Evolutionary conservation across 1,140 invertebrate species (phyloP).

Genomic region (Asobara japonica): DNA sequence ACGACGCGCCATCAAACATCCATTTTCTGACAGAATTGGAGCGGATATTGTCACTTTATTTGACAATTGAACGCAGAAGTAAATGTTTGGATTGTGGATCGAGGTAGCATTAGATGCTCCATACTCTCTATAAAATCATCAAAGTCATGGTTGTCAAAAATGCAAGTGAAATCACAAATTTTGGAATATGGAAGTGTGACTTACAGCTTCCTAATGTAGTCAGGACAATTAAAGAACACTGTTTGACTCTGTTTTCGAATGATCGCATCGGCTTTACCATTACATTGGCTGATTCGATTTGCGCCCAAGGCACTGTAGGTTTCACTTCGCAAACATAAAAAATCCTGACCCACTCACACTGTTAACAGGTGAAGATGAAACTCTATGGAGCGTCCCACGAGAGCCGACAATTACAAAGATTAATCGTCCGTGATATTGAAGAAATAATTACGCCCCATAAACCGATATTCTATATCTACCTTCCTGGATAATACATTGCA

Average conservation of each 20-base stretch:
- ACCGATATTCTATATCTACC: neutral
- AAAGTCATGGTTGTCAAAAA: too few species aligned
- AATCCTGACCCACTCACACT: neutral
- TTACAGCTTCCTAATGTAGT: neutral
- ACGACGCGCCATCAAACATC: neutral
- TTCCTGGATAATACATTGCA: neutral
- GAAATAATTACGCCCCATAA: conserved; percentile 6
- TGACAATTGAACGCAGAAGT: neutral
- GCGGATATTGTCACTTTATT: neutral
- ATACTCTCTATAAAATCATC: too few species aligned
- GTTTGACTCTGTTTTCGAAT: neutral
- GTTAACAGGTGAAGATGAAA: neutral
- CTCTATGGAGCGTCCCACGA: neutral
- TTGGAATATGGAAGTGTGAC: neutral
- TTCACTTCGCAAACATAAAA: neutral
- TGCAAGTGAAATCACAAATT: neutral
- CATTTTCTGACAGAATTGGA: conserved; percentile 11
- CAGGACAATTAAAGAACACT: neutral
- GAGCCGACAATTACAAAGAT: neutral
- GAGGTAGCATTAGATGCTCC: neutral
- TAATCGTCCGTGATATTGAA: conserved; percentile 6
- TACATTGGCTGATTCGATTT: too few species aligned
- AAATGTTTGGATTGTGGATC: neutral
- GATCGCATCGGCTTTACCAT: too few species aligned
- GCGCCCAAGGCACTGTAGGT: too few species aligned